Base-by-base conservation (phyloP, 2,113 vertebrate genomes). In the Bostrychus sinensis region DNA sequence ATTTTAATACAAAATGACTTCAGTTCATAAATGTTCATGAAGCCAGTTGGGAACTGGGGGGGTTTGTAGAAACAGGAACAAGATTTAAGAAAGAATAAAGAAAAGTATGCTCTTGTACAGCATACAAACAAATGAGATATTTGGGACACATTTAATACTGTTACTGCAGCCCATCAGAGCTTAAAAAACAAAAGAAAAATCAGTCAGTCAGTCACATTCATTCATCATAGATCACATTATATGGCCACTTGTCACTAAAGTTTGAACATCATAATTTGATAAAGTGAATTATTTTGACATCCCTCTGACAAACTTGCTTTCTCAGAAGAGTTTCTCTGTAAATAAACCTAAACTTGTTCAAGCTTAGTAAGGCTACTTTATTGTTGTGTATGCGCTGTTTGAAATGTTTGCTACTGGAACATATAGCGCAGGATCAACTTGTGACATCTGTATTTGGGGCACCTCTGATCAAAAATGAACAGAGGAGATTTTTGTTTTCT, bases 401-500 rank as follows among this genome's bases (percentile, higher is more conserved):
- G 22, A 50, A 13, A 37, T 30, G 62, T 56, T 53, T 73, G 38
- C 48, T 54, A 48, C 7, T 46, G 17, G 55, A 67, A 56, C 25
- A 3, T 64, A 42, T 55, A 56, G 46, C 16, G 13, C 23, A 32
- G 1, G 22, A 2, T 25, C 59, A 61, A 55, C 28, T 62, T 41
- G 57, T 41, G 42, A n/a, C 61, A 37, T 57, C 20, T 60, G 25
- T 74, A 81, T 72, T 51, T 77, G 54, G 66, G 64, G 53, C 68
- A 60, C 45, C 60, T 77, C 62, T 75, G 46, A 78, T 80, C 46
- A 65, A 54, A 66, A 64, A 75, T 75, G n/a, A 76, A 65, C 17
- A 20, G 19, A 78, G 41, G 32, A 34, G 60, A 43, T 64, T 22
- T 63, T 69, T n/a, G n/a, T n/a, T n/a, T n/a, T n/a, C n/a, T n/a